phyloP scores from a whole-genome alignment of 2,797 vertebrate species.

The Amblyraja radiata region DNA sequence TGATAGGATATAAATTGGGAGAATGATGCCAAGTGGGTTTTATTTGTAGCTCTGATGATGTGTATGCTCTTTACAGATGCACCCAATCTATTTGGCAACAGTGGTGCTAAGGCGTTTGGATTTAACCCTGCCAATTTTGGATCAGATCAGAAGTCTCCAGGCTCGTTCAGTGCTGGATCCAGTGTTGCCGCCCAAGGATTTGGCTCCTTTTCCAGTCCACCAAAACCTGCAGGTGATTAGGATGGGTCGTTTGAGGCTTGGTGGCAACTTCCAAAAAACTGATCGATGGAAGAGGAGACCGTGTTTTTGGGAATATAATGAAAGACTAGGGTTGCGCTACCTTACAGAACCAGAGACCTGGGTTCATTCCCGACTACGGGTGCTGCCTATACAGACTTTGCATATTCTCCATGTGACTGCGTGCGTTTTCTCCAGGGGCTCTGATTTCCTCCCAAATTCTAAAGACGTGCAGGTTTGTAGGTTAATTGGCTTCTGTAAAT shows the following conservation, averaged over 20 bases:
- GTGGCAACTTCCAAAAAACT: slow-evolving; percentile 58
- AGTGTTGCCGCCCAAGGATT: slow-evolving; percentile 89
- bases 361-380: too few species aligned
- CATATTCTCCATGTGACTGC: too few species aligned
- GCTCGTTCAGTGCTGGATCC: slow-evolving; percentile 79
- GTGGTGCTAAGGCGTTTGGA: slow-evolving; percentile 75
- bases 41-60: not conserved
- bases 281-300: slow-evolving; percentile 63
- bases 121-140: slow-evolving; percentile 68
- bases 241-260: not conserved
- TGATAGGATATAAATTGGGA: not conserved
- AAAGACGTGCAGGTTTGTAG: too few species aligned
- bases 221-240: slow-evolving; percentile 70
- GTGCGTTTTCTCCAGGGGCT: too few species aligned
- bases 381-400: too few species aligned
- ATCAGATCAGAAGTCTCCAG: slow-evolving; percentile 77
- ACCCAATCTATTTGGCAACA: slow-evolving; percentile 78
- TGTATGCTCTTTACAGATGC: slow-evolving; percentile 55
- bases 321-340: slow-evolving; percentile 48
- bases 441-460: too few species aligned
- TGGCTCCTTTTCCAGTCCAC: slow-evolving; percentile 73
- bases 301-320: slow-evolving; percentile 50
- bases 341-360: too few species aligned
- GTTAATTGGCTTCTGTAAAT: too few species aligned
- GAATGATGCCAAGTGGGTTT: not conserved